Base-by-base conservation (phyloP, 2,888 invertebrate species). In the Dryococelus australis region DNA sequence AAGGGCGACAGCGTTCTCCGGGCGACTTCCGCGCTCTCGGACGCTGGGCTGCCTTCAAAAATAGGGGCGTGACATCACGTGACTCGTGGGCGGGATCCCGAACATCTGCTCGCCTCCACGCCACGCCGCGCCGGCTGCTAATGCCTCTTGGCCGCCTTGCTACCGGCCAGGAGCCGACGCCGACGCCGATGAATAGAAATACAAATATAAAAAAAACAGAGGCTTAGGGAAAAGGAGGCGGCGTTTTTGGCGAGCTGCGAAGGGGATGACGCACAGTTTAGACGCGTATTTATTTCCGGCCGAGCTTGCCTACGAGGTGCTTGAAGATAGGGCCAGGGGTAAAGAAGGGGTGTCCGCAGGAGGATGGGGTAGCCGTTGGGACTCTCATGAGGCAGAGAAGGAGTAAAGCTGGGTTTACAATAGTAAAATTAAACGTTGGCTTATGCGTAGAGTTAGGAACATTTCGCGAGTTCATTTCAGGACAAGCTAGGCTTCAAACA, bases 61-160 rank as follows among this genome's bases (percentile, higher is more conserved):
- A 65, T 65, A 65, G 65, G 20, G 65, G 65, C 24, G 65, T 65
- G 65, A 65, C 65, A 65, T 65, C 65, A 65, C 65, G 65, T n/a
- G 65, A 65, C 65, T 16, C 65, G 10, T 16, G 65, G 65, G 24
- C 24, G 10, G 65, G 20, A 65, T 24, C 24, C 20, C 65, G 65
- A 20, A 65, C 65, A 65, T 65, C 65, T 65, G 65, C 47, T 16
- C 35, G 35, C 35, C 35, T 1, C 4, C 35, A 4, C 4, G 35
- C 65, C 24, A 24, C 35, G 35, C 4, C 35, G 35, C 4, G 35
- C 65, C 24, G 65, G 65, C 65, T 16, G 65, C 47, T 47, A 47
- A 47, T 47, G 47, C 16, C 13, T n/a, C 65, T 65, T 65, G 65
- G 65, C 65, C 65, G 24, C n/a, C 65, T 10, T 6, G 65, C 24